Base-by-base conservation (phyloP, 2,797 vertebrate species). In the Salarias fasciatus region DNA sequence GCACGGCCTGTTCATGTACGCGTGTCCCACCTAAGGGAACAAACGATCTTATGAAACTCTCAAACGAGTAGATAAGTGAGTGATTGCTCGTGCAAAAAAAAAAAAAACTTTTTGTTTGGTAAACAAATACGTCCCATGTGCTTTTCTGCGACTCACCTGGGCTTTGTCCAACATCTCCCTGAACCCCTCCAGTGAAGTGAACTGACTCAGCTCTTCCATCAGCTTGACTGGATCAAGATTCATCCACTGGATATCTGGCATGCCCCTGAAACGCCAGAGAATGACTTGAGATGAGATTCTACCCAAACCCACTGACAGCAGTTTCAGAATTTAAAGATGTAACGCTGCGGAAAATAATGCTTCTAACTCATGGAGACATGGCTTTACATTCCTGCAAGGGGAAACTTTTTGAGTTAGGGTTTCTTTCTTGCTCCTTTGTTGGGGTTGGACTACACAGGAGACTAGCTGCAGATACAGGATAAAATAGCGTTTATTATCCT, bases 161-260 rank as follows among this genome's bases (percentile, higher is more conserved):
- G 98, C 97, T 89, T 99, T 99, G 76, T 98, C 95, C 78, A 99
- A 84, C 92, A 99, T 96, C 88, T 99, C 96, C 74, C 92, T 94
- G 89, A 99, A 98, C 69, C 96, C 95, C 84, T 98, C 97, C 15
- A 99, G 85, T 3, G 95, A 96, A 0, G 96, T 95, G 82, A 97
- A 98, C 88, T 97, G 95, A 82, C 97, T 96, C 58, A 99, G 88
- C 75, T 98, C 95, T 81, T 97, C 94, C 92, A 99, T 95, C 68
- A 99, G 89, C 84, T 97, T 95, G 78, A 98, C 86, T 12, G 98
- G 98, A 75, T 99, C 96, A 60, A 99, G 90, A 83, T 99, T 99
- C 90, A 96, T 97, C 98, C 98, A 99, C 74, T 98, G 96, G 88
- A 99, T 99, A 75, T 97, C 96, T 0, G 95, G 95, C 83, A 95